Base-by-base conservation (phyloP, 2,113 vertebrate species). In the Nanorana parkeri region DNA sequence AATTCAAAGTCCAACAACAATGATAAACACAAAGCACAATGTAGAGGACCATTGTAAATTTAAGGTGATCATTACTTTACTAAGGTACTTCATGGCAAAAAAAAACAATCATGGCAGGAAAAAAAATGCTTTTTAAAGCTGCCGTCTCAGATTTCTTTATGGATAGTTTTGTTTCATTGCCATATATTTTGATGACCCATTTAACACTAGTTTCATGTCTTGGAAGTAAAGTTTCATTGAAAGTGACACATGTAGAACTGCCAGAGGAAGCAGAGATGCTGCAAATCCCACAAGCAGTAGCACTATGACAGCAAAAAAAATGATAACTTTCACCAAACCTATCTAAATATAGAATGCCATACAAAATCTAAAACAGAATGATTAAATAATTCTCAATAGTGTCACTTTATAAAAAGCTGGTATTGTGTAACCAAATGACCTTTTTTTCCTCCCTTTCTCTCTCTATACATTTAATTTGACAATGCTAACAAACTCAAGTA, bases 161-260 rank as follows among this genome's bases (percentile, higher is more conserved):
- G 36, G 65, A 79, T 69, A 79, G 52, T 23, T 58, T 68, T 54
- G 24, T 56, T 55, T 56, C 29, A 68, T 24, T 36, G 67, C 21
- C 52, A 26, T 17, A 58, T 60, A 79, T 79, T 29, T 60, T 68
- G 54, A 79, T 68, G 77, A 79, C 66, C 65, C 60, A n/a, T 13
- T 47, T 68, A 17, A 79, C n/a, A 79, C 29, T 60, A 23, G 65
- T 47, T n/a, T 52, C 65, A 15, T 60, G 28, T 79, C 8, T 68
- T 60, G 65, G 52, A 69, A 68, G 65, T 23, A 15, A 4, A 41
- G 54, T 41, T 68, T 79, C 51, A 79, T 79, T 79, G 58, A 29
- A 47, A 47, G 41, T 68, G 65, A 69, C 77, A 79, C 28, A 60
- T 68, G 68, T 68, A 60, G 64, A 21, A 55, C 65, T 58, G 77